phyloP scores from a whole-genome alignment of 2,797 vertebrate species.

The Euthynnus affinis region DNA sequence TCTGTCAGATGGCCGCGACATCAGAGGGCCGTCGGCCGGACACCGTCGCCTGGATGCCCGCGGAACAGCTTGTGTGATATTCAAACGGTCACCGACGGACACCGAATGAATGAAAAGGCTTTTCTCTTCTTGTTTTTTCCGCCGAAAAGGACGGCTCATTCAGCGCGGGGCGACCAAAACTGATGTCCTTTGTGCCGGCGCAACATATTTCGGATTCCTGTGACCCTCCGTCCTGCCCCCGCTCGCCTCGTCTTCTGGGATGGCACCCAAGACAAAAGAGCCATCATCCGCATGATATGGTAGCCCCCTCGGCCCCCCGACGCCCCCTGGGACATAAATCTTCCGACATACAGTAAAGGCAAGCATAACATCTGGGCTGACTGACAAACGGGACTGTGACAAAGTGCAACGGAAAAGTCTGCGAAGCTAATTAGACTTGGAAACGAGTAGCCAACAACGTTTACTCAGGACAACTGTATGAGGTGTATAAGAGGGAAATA shows the following conservation, averaged over 20 bases:
- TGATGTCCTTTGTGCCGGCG: constrained; percentile 66
- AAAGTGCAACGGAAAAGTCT: constrained; percentile 14
- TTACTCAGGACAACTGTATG: not conserved
- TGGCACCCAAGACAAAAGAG: constrained; percentile 77
- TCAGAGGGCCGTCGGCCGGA: constrained; percentile 51
- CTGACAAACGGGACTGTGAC: constrained; percentile 46
- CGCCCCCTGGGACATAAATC: constrained; percentile 69
- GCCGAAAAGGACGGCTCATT: constrained; percentile 64
- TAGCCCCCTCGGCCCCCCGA: constrained; percentile 62
- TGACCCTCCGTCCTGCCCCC: constrained; percentile 54
- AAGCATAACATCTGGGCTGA: constrained; percentile 73
- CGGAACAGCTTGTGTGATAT: constrained; percentile 52
- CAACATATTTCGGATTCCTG: constrained; percentile 71
- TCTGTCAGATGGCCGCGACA: constrained; percentile 57
- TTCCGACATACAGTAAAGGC: constrained; percentile 69
- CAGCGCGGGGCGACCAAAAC: constrained; percentile 65
- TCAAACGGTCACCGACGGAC: constrained; percentile 63
- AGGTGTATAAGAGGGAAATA: too few relatives aligned
- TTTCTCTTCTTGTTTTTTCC: constrained; percentile 44
- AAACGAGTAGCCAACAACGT: not conserved
- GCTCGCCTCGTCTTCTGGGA: constrained; percentile 54
- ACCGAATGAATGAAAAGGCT: constrained; percentile 58
- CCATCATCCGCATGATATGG: constrained; percentile 71
- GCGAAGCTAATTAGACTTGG: not conserved
- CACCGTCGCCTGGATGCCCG: constrained; percentile 56